Evolutionary conservation across 2,888 invertebrate genomes (phyloP), one percentile per base, ranked within the genome.

Genomic region (Heteropelma amictum): DNA sequence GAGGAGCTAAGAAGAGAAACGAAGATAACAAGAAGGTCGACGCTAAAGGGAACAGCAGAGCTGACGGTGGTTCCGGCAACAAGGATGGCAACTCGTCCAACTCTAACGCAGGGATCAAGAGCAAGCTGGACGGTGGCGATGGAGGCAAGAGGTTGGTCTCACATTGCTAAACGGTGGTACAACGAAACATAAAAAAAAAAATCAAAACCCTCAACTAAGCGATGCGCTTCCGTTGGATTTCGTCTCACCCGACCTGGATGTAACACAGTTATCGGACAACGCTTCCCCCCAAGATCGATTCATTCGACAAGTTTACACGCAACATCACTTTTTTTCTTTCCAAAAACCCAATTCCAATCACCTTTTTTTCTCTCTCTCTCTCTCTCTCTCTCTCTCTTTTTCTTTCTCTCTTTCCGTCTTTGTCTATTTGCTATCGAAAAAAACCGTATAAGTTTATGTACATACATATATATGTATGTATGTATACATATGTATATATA

Each of bases 101-200:
- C 82, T 90, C 88, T 79, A 91, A 91, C 80, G 76, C 82, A 74
- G 86, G 86, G 86, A 91, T 91, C 80, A 92, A 91, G 89, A 93
- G 91, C 88, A 91, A 91, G 85, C 91, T 91, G 83, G 91, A 92
- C 84, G 82, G 79, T 77, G 85, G 85, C 80, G 89, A 88, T 76
- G 88, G 92, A 92, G 85, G 92, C 82, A 89, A 90, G 89, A 90
- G 91, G 91, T 91, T 90, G 90, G 89, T 92, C 88, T 87, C 84
- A 82, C 83, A 87, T 87, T 87, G 87, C 86, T 88, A 80, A 81
- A 83, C 84, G 85, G 82, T 85, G 83, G 80, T 84, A 73, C 72
- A 69, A 71, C 79, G 73, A 63, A 42, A 67, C 51, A 56, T 56
- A 40, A 49, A 40, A 56, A 56, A 72, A 63, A 63, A 45, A 49